Percentiles rank a stretch among this genome's conserved stretches.
These are phyloP conservation scores for Oncorhynchus tshawytscha DNA, from an alignment of 2,113 vertebrate species.

Conservation along the genomic window DNA sequence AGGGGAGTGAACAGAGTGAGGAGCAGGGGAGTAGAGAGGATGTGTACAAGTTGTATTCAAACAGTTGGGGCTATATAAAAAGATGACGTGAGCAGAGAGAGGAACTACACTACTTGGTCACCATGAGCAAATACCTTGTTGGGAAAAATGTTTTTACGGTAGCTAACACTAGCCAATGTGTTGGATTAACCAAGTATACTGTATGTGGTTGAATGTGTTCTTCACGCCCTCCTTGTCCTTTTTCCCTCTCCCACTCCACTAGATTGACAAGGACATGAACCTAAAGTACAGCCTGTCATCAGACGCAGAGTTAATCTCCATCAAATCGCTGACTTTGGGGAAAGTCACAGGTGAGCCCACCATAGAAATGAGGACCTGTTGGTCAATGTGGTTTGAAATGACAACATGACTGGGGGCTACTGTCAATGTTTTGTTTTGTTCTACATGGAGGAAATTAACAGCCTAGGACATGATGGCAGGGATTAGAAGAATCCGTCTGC, in stretches of 20 bases:
- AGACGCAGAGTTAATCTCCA: constrained; percentile 83
- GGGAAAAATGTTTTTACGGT: too few relatives aligned
- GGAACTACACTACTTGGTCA: not conserved
- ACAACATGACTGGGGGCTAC: not conserved
- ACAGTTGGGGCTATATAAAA: too few relatives aligned
- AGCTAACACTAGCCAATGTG: too few relatives aligned
- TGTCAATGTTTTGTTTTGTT: not conserved
- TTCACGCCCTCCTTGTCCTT: not conserved
- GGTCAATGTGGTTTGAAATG: constrained; percentile 3
- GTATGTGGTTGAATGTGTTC: not conserved
- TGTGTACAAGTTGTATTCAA: too few relatives aligned
- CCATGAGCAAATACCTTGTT: not conserved
- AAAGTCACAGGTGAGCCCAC: constrained; percentile 85
- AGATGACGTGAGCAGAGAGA: too few relatives aligned
- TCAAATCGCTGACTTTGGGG: constrained; percentile 88
- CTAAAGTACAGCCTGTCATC: constrained; percentile 87
- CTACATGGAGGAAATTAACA: not conserved
- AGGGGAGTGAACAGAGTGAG: too few relatives aligned
- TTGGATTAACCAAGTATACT: not conserved
- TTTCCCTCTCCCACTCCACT: constrained; percentile 57
- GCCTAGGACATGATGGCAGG: not conserved
- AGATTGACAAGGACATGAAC: constrained; percentile 89
- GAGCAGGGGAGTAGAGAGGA: too few relatives aligned
- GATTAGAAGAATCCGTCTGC: not conserved
- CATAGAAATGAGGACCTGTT: constrained; percentile 3